These are phyloP conservation scores for Ephydatia muelleri DNA, from an alignment of 37 sponge, comb jelly and placozoan species.

Conservation along the genomic window DNA sequence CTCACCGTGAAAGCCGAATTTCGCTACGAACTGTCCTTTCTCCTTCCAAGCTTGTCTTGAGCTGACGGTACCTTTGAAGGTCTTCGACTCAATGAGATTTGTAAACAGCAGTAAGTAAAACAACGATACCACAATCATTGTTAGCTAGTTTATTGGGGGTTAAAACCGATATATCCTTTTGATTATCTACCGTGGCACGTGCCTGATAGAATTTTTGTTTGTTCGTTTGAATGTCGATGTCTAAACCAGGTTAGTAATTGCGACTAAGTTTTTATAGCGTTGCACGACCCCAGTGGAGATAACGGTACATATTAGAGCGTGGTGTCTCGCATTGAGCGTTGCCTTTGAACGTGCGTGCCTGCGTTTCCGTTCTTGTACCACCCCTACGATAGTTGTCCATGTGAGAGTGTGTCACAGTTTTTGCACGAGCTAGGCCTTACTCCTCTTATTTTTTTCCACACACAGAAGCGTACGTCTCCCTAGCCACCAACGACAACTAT, in stretches of 20 bases:
- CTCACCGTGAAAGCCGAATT: slow-evolving; percentile 78
- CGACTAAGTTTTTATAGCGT: neutral
- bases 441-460: neutral
- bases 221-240: neutral
- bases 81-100: slow-evolving; percentile 24
- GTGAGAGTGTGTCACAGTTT: neutral
- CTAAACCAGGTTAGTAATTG: neutral
- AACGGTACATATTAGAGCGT: neutral
- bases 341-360: neutral
- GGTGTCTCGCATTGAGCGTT: neutral
- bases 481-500: slow-evolving; percentile 93
- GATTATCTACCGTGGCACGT: neutral
- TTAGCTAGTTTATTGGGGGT: neutral
- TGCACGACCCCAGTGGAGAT: neutral
- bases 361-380: neutral
- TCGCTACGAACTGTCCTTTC: slow-evolving; percentile 56
- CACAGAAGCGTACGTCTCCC: slow-evolving; percentile 92
- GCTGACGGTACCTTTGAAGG: slow-evolving; percentile 42
- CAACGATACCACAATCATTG: neutral
- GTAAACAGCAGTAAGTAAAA: neutral
- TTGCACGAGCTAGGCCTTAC: neutral
- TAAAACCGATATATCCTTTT: neutral
- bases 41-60: slow-evolving; percentile 56
- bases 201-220: neutral
- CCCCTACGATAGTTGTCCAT: neutral